phyloP scores from a whole-genome alignment of 2,888 invertebrate genomes.

The Apodemia hepburni region DNA sequence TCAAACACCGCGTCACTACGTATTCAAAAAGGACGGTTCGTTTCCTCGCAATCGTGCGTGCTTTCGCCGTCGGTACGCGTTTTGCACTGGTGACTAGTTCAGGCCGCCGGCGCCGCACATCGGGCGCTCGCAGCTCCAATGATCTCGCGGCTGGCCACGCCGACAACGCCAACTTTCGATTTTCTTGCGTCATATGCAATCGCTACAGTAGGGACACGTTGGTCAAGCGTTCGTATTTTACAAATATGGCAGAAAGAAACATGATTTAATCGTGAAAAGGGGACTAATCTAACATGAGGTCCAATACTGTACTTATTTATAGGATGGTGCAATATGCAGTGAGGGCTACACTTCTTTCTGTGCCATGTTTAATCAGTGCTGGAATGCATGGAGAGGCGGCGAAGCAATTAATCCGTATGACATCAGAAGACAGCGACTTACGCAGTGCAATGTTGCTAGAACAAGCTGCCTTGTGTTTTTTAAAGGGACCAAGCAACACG shows the following conservation, averaged over 20 bases:
- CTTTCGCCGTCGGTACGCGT: too few relatives aligned
- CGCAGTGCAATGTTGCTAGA: constrained; percentile 96
- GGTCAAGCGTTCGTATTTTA: too few relatives aligned
- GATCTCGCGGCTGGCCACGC: too few relatives aligned
- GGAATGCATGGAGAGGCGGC: constrained; percentile 95
- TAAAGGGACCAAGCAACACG: constrained; percentile 80
- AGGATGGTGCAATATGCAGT: constrained; percentile 96
- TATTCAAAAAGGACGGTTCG: too few relatives aligned
- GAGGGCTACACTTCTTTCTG: constrained; percentile 93
- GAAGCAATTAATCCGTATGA: constrained; percentile 95
- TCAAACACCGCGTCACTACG: too few relatives aligned
- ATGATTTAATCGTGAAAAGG: not conserved
- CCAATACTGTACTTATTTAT: constrained; percentile 27
- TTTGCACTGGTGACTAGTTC: too few relatives aligned
- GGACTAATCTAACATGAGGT: not conserved
- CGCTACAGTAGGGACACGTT: not conserved
- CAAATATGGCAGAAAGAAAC: too few relatives aligned
- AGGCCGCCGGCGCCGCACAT: too few relatives aligned
- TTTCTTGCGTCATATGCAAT: too few relatives aligned
- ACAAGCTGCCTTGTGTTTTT: constrained; percentile 96
- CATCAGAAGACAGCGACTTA: constrained; percentile 98
- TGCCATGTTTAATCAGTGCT: constrained; percentile 90
- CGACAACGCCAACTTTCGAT: too few relatives aligned
- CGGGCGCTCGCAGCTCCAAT: too few relatives aligned
- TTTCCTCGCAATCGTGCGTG: too few relatives aligned